Evolutionary conservation across 2,797 vertebrate species (phyloP).

Genomic region (Crocodylus rhombifer): DNA sequence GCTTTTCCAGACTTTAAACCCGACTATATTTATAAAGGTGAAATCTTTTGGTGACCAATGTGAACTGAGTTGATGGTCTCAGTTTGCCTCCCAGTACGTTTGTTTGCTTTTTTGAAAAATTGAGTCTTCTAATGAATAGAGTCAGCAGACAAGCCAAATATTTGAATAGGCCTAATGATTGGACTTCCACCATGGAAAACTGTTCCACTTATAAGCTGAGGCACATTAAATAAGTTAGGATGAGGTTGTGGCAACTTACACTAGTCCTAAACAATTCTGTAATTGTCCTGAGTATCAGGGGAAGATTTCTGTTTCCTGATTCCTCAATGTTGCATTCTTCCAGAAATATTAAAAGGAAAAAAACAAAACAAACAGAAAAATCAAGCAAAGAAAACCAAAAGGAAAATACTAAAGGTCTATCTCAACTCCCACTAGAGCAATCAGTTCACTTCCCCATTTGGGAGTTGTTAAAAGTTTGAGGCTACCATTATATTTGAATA

Average conservation of each 20-base stretch:
- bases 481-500: rapidly evolving
- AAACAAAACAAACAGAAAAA: too few relatives aligned
- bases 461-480: rapidly evolving
- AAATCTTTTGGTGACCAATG: neutral
- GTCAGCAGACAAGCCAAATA: rapidly evolving
- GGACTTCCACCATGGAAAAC: neutral
- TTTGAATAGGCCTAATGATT: rapidly evolving
- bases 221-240: neutral
- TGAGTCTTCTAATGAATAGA: neutral
- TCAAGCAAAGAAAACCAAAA: too few relatives aligned
- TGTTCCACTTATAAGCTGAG: neutral
- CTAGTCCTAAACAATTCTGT: rapidly evolving
- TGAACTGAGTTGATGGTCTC: neutral
- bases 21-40: neutral
- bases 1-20: neutral
- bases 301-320: rapidly evolving
- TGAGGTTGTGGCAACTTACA: neutral
- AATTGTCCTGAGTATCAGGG: neutral
- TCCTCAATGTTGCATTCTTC: neutral
- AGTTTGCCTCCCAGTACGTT: neutral
- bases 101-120: neutral
- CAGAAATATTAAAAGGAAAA: rapidly evolving
- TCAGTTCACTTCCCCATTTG: rapidly evolving
- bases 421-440: neutral
- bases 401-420: rapidly evolving